Conservation (phyloP, 2,113 vertebrate species). For the Rhabdomys dilectus region DNA sequence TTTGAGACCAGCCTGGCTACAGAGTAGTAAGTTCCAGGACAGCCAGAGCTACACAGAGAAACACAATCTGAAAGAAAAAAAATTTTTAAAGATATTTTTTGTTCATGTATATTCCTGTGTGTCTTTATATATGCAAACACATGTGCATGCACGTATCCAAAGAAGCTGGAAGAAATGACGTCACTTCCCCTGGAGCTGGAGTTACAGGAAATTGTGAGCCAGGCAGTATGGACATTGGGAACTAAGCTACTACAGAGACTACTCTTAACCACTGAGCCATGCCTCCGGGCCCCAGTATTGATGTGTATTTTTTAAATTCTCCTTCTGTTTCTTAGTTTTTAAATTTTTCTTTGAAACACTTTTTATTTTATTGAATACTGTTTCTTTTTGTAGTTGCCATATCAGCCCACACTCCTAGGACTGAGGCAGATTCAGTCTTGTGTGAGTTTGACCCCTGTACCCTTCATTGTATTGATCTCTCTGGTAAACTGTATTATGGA, state of each 20-base stretch:
- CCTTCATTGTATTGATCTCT: background rate
- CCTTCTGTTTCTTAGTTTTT: constrained; percentile 6
- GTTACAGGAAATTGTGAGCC: background rate
- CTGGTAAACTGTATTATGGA: constrained; percentile 24
- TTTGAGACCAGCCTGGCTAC: background rate
- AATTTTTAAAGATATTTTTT: background rate
- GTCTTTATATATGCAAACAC: background rate
- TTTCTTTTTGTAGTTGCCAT: background rate
- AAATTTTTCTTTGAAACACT: constrained; percentile 16
- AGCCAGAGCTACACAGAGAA: background rate
- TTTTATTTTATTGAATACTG: no score
- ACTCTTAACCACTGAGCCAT: background rate
- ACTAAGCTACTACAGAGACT: background rate
- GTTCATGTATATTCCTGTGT: background rate
- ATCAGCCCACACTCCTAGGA: background rate
- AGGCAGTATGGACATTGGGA: no score
- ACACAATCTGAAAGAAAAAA: background rate
- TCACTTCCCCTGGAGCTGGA: background rate
- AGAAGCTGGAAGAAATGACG: background rate
- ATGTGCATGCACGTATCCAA: background rate
- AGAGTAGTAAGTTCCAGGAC: no score
- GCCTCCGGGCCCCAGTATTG: background rate
- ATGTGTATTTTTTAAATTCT: background rate
- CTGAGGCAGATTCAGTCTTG: background rate
- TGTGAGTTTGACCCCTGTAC: background rate